A percentile compares a stretch with the other conserved stretches of the same genome.
Conservation (phyloP, 2,797 vertebrate species). For the Hemibagrus guttatus region DNA sequence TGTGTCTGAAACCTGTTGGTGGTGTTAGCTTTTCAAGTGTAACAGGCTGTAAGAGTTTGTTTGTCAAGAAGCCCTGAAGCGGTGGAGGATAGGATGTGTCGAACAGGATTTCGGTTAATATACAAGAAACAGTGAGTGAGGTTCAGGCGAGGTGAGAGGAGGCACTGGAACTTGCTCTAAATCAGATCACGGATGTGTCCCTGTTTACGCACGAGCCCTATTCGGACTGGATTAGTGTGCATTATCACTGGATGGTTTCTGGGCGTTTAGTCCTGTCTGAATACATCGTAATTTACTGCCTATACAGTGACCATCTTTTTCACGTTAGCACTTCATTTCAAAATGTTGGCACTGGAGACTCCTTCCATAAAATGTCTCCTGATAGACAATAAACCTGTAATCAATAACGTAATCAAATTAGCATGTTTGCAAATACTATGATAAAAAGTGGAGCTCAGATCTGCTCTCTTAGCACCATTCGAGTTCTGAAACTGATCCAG, state of each 20-base stretch:
- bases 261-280: neutral
- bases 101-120: slow-evolving; percentile 4
- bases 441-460: too few relatives aligned
- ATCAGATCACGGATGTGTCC: neutral
- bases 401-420: neutral
- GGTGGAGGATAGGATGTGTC: neutral
- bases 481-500: too few relatives aligned
- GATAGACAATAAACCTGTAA: neutral
- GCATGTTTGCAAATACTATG: neutral
- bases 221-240: neutral
- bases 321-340: too few relatives aligned
- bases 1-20: slow-evolving; percentile 39
- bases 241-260: neutral
- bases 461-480: too few relatives aligned
- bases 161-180: neutral
- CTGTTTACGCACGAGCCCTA: neutral
- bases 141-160: neutral
- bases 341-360: too few relatives aligned
- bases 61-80: slow-evolving; percentile 16
- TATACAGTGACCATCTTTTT: too few relatives aligned
- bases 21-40: neutral
- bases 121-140: slow-evolving; percentile 13
- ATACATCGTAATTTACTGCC: neutral
- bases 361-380: neutral
- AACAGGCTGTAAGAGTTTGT: slow-evolving; percentile 4